Base-by-base conservation (phyloP, 2,797 vertebrate species). In the Neopelma chrysocephalum region DNA sequence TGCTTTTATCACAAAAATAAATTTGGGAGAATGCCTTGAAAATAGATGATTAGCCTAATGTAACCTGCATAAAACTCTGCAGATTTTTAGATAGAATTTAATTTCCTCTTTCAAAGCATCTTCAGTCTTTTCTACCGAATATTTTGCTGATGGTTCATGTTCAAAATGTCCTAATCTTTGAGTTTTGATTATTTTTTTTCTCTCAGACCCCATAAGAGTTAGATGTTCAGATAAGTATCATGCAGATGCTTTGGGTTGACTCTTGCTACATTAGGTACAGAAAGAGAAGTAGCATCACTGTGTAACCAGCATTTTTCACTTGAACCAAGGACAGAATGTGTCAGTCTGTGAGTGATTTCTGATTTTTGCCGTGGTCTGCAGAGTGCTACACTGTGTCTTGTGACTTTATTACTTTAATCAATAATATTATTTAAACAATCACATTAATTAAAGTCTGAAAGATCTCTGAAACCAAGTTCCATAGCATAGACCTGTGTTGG, bases 31-130 rank as follows among this genome's bases (percentile, higher is more conserved):
- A 70, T 51, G 31, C 58, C 65, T 87, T 94, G 62, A 96, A 97
- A 97, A 85, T 85, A 96, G 31, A 22, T 64, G 31, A 94, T 96
- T 95, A 92, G 62, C 78, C 72, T 95, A 88, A 87, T 78, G 50
- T 32, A 86, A 27, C 20, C 31, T 91, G 26, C 45, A 36, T 82
- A 83, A 93, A 89, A 43, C 29, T 83, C 51, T 73, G 51, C 45
- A 66, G 43, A n/a, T 87, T 85, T 85, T 94, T 92, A 79, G 54
- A 17, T 81, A 88, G 7, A 58, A 18, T 68, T 71, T 75, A 32
- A 31, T 64, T 94, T 96, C 8, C 20, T 93, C 47, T 43, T 81
- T 5, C 2, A 80, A 93, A 86, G 54, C 22, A 38, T 70, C 43
- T 95, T 81, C 16, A 12, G 27, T 71, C 32, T 84, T 57, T 90